Conservation (phyloP, 92 coral and sea anemone genomes). For the Actinernus sp. region DNA sequence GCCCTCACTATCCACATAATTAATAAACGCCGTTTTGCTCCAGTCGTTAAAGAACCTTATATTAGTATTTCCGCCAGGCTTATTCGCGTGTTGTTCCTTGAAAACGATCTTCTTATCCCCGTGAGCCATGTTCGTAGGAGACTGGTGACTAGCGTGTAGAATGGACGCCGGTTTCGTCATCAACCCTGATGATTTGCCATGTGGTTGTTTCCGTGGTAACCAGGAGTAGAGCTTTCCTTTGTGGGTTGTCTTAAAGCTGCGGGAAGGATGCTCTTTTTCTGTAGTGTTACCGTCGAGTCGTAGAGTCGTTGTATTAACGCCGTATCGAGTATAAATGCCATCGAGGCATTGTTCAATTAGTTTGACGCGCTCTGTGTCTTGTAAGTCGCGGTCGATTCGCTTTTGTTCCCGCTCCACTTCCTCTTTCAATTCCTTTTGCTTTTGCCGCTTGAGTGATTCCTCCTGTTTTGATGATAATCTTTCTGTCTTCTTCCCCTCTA, state of each 20-base stretch:
- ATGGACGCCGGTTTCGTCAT: conserved; percentile 71
- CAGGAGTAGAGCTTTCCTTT: conserved; percentile 65
- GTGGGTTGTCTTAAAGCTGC: conserved; percentile 46
- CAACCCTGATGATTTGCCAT: too few species aligned
- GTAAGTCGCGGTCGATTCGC: conserved; percentile 67
- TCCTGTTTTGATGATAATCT: conserved; percentile 67
- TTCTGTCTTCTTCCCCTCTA: background rate
- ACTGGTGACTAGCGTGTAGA: conserved; percentile 36
- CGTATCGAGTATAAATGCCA: conserved; percentile 58
- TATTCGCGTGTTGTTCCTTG: conserved; percentile 18
- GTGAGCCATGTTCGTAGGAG: conserved; percentile 27
- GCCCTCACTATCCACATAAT: conserved; percentile 80
- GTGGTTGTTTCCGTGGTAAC: conserved; percentile 45
- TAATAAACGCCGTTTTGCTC: conserved; percentile 71
- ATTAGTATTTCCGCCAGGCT: conserved; percentile 19
- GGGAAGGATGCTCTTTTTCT: conserved; percentile 9
- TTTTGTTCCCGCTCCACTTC: conserved; percentile 61
- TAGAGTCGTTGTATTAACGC: conserved; percentile 13
- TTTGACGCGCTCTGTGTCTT: conserved; percentile 73
- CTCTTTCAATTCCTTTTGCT: conserved; percentile 53
- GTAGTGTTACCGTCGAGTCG: conserved; percentile 6
- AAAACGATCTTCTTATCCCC: conserved; percentile 55
- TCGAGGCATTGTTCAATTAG: conserved; percentile 76
- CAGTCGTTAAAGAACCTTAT: conserved; percentile 81
- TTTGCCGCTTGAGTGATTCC: conserved; percentile 70